Conservation (phyloP, 1,140 invertebrate species). For the Calycopis cecrops region DNA sequence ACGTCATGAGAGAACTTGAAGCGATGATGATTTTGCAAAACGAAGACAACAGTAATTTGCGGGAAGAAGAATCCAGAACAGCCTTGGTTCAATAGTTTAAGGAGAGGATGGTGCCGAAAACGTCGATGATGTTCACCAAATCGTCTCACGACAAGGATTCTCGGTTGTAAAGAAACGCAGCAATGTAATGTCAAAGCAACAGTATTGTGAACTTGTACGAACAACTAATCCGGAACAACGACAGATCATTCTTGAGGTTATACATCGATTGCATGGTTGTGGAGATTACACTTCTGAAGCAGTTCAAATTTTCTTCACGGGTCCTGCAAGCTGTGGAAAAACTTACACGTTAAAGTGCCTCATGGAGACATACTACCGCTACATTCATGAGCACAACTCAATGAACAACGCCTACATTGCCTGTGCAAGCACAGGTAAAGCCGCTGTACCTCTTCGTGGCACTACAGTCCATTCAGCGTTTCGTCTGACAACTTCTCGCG, state of each 20-base stretch:
- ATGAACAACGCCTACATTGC: constrained; percentile 26
- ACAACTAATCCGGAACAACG: constrained; percentile 27
- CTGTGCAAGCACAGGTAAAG: constrained; percentile 31
- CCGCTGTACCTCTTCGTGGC: constrained; percentile 27
- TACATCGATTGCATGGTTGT: constrained; percentile 30
- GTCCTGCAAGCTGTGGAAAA: constrained; percentile 42
- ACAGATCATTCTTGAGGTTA: constrained; percentile 28
- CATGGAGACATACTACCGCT: constrained; percentile 38
- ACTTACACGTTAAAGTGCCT: constrained; percentile 33
- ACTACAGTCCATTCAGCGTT: constrained; percentile 32
- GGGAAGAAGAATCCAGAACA: constrained; percentile 24
- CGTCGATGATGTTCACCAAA: constrained; percentile 30
- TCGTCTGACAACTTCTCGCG: constrained; percentile 33
- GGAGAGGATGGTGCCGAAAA: constrained; percentile 33
- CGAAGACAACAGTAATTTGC: background rate
- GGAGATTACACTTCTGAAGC: constrained; percentile 19
- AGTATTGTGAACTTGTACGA: too few relatives aligned
- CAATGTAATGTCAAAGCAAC: too few relatives aligned
- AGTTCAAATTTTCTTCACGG: constrained; percentile 42
- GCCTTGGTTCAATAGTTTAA: constrained; percentile 31
- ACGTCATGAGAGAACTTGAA: constrained; percentile 44
- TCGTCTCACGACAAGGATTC: too few relatives aligned
- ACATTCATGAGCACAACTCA: constrained; percentile 19
- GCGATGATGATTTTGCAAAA: constrained; percentile 38
- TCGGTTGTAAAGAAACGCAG: too few relatives aligned